Base-by-base conservation (phyloP, 2,888 invertebrate species). In the Temnothorax ravouxi region DNA sequence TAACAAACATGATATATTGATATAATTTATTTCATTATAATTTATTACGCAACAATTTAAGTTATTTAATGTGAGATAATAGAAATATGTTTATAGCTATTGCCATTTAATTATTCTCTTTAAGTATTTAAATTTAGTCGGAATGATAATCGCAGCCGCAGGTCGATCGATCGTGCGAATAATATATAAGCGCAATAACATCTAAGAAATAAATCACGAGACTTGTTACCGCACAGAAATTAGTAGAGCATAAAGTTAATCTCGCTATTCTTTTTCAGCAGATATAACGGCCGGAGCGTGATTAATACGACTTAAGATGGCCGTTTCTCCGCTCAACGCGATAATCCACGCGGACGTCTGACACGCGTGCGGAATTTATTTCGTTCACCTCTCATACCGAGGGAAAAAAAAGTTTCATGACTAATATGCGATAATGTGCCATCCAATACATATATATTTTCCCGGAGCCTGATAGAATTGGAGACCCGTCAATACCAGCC, bases 351-450 rank as follows among this genome's bases (percentile, higher is more conserved):
- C 77, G 86, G 89, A 90, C 84, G 87, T 87, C 87, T 90, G 88
- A 91, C 89, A 87, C 89, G 89, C 88, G 52, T 84, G 88, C 84
- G 71, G 82, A 91, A 91, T 93, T 92, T 91, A 91, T 92, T 89
- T 89, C 84, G 50, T 54, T 64, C 62, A 61, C 0, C 50, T 62
- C 44, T 29, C 38, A 41, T 50, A 41, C 21, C 50, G n/a, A 21
- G 52, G 83, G 76, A 83, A 85, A 89, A 54, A 88, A 92, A 93
- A 92, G 90, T 93, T 93, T 92, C 90, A 92, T 91, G 92, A 92
- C 93, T 92, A 93, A 93, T 92, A 92, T 91, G 91, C 92, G 92
- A 92, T 92, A 93, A 93, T 93, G 92, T 89, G 92, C 91, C 88
- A 92, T 92, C 90, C 92, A 90, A 91, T 92, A 91, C 90, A 91